These are phyloP conservation scores for Drosophila novamexicana DNA, from an alignment of 1,140 invertebrate species.

Conservation along the genomic window DNA sequence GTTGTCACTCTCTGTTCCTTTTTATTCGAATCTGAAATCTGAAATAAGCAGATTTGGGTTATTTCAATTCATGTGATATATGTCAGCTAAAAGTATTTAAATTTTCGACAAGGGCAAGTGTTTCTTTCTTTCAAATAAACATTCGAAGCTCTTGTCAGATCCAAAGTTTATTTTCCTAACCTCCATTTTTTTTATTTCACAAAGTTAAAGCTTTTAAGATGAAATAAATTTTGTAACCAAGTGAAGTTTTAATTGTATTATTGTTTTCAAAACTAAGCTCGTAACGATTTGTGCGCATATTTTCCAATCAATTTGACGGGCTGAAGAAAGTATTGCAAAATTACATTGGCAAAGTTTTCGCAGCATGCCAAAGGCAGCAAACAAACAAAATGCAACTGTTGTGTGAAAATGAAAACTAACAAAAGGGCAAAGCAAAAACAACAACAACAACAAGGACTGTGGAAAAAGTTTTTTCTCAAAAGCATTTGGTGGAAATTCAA, in stretches of 20 bases:
- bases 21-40: too few species aligned
- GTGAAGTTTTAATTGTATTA: constrained; percentile 16
- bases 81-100: too few species aligned
- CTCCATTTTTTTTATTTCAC: too few species aligned
- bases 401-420: constrained; percentile 48
- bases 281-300: constrained; percentile 28
- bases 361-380: constrained; percentile 14
- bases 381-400: not conserved
- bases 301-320: constrained; percentile 62
- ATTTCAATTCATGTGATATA: too few species aligned
- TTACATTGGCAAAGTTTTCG: constrained; percentile 57
- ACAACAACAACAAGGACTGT: not conserved
- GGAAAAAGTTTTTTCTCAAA: constrained; percentile 31
- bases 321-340: constrained; percentile 21
- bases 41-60: too few species aligned
- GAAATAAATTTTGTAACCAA: not conserved
- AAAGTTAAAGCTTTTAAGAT: not conserved
- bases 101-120: too few species aligned
- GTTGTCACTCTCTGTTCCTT: too few species aligned
- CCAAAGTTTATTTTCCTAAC: too few species aligned
- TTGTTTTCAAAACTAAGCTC: constrained; percentile 13
- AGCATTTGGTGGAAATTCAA: constrained; percentile 42
- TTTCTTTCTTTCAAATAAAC: too few species aligned
- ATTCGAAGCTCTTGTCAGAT: too few species aligned
- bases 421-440: constrained; percentile 14